A percentile compares a stretch with the other conserved stretches of the same genome.
Conservation (phyloP, 2,797 vertebrate species). For the Megaceryle alcyon region DNA sequence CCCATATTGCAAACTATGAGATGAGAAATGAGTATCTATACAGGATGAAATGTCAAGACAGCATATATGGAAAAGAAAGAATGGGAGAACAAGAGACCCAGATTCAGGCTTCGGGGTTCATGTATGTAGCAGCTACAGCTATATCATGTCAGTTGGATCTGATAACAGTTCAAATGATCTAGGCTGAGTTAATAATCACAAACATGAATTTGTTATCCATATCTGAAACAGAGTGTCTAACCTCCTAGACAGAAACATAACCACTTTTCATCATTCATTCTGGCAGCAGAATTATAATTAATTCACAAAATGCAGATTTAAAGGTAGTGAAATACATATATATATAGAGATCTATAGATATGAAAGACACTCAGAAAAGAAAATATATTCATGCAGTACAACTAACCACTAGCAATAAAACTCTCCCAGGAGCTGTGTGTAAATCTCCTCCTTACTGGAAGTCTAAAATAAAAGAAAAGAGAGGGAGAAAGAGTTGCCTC, state of each 20-base stretch:
- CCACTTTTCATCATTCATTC: not conserved
- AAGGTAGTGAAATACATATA: not conserved
- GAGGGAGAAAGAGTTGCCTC: not conserved
- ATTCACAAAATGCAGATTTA: slow-evolving; percentile 23
- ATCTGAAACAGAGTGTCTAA: not conserved
- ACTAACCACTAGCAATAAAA: slow-evolving; percentile 14
- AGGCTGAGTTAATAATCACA: not conserved
- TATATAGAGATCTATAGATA: not conserved
- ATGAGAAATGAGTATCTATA: not conserved
- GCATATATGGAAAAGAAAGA: not conserved
- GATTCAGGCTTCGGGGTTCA: not conserved
- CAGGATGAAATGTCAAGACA: not conserved
- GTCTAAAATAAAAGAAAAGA: not conserved
- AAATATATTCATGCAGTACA: slow-evolving; percentile 1
- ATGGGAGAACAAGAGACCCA: not conserved
- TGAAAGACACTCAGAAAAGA: slow-evolving; percentile 15
- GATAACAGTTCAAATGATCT: not conserved
- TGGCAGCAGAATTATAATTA: slow-evolving; percentile 14
- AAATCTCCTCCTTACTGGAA: slow-evolving; percentile 48
- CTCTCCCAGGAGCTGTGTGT: not conserved
- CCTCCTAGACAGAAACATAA: not conserved
- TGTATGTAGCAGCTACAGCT: not conserved
- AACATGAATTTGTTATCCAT: not conserved
- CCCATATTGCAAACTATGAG: not conserved
- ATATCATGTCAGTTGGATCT: not conserved